These are phyloP conservation scores for Crenichthys baileyi DNA, from an alignment of 2,797 vertebrate species.

Conservation along the genomic window DNA sequence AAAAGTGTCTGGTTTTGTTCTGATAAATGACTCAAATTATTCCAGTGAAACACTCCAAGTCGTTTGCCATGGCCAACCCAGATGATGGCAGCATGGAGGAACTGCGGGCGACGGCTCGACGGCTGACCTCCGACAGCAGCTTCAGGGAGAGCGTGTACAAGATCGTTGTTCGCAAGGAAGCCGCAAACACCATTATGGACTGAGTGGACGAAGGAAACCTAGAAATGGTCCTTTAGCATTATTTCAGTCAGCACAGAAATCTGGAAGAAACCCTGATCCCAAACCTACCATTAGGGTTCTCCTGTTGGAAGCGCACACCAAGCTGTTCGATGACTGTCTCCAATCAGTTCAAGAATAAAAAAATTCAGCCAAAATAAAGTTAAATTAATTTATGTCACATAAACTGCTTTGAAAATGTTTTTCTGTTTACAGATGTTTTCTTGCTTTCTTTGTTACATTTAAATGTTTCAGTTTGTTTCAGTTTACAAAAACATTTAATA, in stretches of 20 bases:
- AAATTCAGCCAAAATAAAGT: neutral
- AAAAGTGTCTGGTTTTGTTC: neutral
- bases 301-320: neutral
- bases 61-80: slow-evolving; percentile 81
- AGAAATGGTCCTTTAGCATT: slow-evolving; percentile 4
- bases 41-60: slow-evolving; percentile 93
- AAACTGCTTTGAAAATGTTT: neutral
- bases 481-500: neutral
- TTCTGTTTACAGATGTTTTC: neutral
- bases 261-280: neutral
- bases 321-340: neutral
- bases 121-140: slow-evolving; percentile 87
- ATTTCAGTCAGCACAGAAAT: neutral
- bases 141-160: slow-evolving; percentile 90
- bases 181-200: slow-evolving; percentile 45
- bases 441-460: neutral
- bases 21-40: neutral
- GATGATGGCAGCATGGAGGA: slow-evolving; percentile 86
- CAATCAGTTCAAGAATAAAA: neutral
- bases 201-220: neutral
- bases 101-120: slow-evolving; percentile 86
- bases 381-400: neutral
- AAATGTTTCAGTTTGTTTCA: neutral
- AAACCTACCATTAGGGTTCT: neutral
- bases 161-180: slow-evolving; percentile 81